Percentiles rank a stretch among this genome's conserved stretches.
Conservation (phyloP, 2,888 invertebrate species). For the Colostygia pectinataria region DNA sequence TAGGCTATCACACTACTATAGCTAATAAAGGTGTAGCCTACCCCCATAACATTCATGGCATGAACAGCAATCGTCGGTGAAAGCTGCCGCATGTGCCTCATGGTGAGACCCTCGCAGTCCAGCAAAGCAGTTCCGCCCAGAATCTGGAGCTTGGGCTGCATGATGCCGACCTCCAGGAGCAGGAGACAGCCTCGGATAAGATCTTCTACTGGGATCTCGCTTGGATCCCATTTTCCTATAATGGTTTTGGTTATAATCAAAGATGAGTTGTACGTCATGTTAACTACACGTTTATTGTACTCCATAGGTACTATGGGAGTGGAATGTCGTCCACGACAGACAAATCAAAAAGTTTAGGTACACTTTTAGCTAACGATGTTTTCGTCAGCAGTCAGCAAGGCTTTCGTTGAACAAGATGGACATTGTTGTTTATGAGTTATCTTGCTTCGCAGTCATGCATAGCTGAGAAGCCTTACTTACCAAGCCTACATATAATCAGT, state of each 20-base stretch:
- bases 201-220: constrained; percentile 84
- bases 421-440: too few relatives aligned
- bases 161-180: constrained; percentile 87
- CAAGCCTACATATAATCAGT: constrained; percentile 87
- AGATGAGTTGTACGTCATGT: too few relatives aligned
- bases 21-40: constrained; percentile 56
- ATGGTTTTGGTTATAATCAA: background rate
- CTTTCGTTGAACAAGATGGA: too few relatives aligned
- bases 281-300: too few relatives aligned
- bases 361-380: too few relatives aligned
- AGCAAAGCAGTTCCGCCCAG: constrained; percentile 88
- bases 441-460: too few relatives aligned
- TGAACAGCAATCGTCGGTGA: constrained; percentile 86
- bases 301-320: too few relatives aligned
- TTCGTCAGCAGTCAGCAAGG: too few relatives aligned
- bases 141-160: constrained; percentile 89
- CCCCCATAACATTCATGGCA: constrained; percentile 87
- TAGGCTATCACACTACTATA: too few relatives aligned
- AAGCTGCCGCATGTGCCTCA: constrained; percentile 87
- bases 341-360: too few relatives aligned
- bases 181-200: constrained; percentile 86
- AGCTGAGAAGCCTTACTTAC: too few relatives aligned
- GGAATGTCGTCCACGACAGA: too few relatives aligned
- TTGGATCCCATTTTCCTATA: constrained; percentile 88
- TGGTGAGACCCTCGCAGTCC: constrained; percentile 86